Evolutionary conservation across 2,797 vertebrate species (phyloP).

Genomic region (Etheostoma nigrum): DNA sequence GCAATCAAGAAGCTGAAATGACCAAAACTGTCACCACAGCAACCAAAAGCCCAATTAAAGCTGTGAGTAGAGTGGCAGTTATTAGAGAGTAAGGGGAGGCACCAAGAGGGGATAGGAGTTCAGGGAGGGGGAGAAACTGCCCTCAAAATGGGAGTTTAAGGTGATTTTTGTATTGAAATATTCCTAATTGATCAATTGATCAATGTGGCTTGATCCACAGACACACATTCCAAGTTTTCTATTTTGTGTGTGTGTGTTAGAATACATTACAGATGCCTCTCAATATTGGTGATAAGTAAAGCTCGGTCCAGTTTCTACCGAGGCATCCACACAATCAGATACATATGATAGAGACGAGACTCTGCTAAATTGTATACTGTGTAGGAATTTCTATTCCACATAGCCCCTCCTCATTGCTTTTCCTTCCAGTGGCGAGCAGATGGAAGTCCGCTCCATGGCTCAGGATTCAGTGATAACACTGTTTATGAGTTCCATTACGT

Average conservation of each 20-base stretch:
- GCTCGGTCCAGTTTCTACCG: constrained; percentile 23
- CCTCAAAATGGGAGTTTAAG: constrained; percentile 25
- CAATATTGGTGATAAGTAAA: constrained; percentile 11
- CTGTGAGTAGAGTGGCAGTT: constrained; percentile 44
- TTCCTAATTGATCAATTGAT: constrained; percentile 29
- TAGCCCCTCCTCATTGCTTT: constrained; percentile 42
- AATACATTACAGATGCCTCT: constrained; percentile 19
- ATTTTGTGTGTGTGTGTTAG: background rate
- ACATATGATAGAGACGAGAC: constrained; percentile 52
- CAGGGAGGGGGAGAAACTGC: constrained; percentile 13
- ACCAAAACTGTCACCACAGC: constrained; percentile 80
- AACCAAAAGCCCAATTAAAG: constrained; percentile 70
- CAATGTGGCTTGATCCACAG: constrained; percentile 11
- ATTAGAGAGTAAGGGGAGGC: constrained; percentile 28
- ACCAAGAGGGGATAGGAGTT: constrained; percentile 12
- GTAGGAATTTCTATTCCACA: constrained; percentile 49
- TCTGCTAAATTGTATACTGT: constrained; percentile 56
- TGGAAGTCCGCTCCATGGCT: constrained; percentile 71
- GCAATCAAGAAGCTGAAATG: constrained; percentile 85
- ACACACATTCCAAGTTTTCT: background rate
- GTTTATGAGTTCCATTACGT: constrained; percentile 80
- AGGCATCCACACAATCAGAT: constrained; percentile 59
- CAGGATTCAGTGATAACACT: constrained; percentile 78
- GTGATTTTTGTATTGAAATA: constrained; percentile 1
- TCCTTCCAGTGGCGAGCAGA: constrained; percentile 73